Evolutionary conservation across 2,113 vertebrate species (phyloP).

Genomic region (Delphinapterus leucas): DNA sequence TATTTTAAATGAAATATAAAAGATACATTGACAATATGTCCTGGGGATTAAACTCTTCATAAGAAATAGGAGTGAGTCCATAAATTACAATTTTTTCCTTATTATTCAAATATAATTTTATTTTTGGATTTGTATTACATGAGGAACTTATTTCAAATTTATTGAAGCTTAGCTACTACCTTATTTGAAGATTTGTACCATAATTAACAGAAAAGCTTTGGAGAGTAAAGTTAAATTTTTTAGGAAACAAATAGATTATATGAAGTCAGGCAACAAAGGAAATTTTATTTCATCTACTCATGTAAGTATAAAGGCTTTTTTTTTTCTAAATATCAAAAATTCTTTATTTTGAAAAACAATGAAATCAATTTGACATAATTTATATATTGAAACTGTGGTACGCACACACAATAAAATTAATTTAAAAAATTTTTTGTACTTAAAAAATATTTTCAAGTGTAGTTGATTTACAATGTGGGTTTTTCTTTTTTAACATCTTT

Average conservation of each 20-base stretch:
- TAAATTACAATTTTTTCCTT: background rate
- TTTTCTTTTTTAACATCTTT: no score
- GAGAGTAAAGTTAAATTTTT: slow-evolving; percentile 37
- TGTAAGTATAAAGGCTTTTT: background rate
- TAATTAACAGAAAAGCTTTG: background rate
- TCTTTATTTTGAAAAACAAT: no score
- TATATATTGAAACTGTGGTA: no score
- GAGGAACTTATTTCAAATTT: slow-evolving; percentile 12
- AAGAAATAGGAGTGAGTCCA: background rate
- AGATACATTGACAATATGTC: background rate
- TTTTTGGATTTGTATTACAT: background rate
- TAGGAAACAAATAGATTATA: background rate
- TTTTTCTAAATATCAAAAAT: no score
- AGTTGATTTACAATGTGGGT: no score
- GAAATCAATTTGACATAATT: no score
- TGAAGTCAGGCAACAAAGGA: background rate
- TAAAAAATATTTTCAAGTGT: no score
- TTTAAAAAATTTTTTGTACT: no score
- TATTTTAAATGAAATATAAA: slow-evolving; percentile 19
- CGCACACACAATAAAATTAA: no score
- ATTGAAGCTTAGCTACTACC: background rate
- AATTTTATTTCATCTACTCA: slow-evolving; percentile 19
- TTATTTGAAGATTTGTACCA: background rate
- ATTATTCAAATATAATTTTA: slow-evolving; percentile 20
- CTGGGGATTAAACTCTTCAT: background rate